Evolutionary conservation across 1,140 invertebrate genomes (phyloP).

Genomic region (Riptortus pedestris): DNA sequence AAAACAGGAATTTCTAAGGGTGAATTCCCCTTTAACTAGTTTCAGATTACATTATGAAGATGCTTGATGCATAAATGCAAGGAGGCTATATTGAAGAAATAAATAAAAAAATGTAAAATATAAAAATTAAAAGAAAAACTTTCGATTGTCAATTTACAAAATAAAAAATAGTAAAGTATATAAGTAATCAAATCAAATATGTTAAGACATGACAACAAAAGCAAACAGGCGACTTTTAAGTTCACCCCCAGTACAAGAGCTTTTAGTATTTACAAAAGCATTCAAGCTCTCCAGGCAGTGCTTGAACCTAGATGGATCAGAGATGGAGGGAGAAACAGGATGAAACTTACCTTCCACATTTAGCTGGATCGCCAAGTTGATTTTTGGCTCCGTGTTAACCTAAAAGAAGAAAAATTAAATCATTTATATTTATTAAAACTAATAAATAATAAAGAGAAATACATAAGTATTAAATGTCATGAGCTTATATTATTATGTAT

Average conservation of each 20-base stretch:
- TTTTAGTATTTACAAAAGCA: constrained; percentile 7
- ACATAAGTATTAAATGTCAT: no score
- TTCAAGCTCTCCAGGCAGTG: constrained; percentile 13
- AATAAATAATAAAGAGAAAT: no score
- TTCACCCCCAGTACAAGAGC: constrained; percentile 4
- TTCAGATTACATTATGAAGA: constrained; percentile 5
- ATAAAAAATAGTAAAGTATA: background rate
- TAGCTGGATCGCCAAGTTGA: constrained; percentile 36
- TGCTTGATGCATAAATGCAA: constrained; percentile 14
- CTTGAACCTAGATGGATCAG: background rate
- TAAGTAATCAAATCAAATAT: constrained; percentile 1
- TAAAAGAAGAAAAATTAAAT: no score
- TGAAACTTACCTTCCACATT: constrained; percentile 33
- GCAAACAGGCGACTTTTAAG: constrained; percentile 8
- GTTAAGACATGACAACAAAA: constrained; percentile 5
- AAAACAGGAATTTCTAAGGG: constrained; percentile 2
- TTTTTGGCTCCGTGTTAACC: constrained; percentile 43
- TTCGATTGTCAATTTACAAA: background rate
- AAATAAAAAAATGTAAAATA: background rate
- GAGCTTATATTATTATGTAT: no score
- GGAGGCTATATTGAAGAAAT: constrained; percentile 1
- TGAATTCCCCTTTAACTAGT: background rate
- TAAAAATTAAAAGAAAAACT: background rate
- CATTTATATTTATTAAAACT: no score
- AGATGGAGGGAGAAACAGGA: background rate